Conservation (phyloP, 2,888 invertebrate genomes). For the Tolmerus cingulatus region DNA sequence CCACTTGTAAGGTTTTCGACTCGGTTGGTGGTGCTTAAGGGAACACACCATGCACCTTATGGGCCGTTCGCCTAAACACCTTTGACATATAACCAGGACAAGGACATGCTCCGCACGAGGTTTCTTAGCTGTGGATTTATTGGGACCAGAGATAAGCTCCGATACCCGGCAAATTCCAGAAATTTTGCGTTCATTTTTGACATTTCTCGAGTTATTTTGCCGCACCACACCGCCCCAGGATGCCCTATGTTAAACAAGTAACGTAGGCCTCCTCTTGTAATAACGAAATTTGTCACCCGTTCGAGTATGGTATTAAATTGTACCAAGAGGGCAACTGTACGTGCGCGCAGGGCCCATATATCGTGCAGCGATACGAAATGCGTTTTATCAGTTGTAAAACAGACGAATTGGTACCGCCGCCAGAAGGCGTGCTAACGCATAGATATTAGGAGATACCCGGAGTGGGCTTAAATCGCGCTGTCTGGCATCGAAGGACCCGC, state of each 20-base stretch:
- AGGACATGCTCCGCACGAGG: conserved; percentile 40
- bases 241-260: neutral
- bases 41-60: conserved; percentile 27
- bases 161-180: neutral
- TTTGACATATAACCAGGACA: conserved; percentile 47
- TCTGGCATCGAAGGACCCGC: neutral
- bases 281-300: conserved; percentile 9
- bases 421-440: conserved; percentile 51
- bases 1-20: conserved; percentile 33
- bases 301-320: neutral
- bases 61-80: conserved; percentile 47
- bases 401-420: conserved; percentile 50
- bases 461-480: conserved; percentile 37
- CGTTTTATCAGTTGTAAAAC: conserved; percentile 52
- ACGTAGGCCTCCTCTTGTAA: neutral
- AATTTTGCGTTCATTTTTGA: neutral
- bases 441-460: conserved; percentile 50
- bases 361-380: conserved; percentile 22
- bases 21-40: conserved; percentile 31
- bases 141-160: neutral
- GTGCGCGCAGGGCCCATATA: neutral
- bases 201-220: neutral
- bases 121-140: conserved; percentile 22
- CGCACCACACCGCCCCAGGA: neutral
- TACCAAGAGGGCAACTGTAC: neutral